Percentiles rank a stretch among this genome's conserved stretches.
phyloP scores from a whole-genome alignment of 2,888 invertebrate species.

The Diaperis boleti region DNA sequence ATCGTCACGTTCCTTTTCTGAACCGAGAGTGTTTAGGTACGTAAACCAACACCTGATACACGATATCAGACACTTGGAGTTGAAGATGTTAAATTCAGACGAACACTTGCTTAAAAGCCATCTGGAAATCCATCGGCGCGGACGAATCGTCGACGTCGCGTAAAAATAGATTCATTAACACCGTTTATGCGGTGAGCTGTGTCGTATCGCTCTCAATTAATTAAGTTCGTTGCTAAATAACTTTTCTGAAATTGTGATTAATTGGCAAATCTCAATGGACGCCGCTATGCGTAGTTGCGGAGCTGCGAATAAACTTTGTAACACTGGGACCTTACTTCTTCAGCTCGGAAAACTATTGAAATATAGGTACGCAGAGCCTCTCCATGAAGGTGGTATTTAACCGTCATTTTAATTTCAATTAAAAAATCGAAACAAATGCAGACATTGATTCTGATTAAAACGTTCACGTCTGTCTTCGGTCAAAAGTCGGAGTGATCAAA shows the following conservation, averaged over 20 bases:
- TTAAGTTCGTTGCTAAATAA: constrained; percentile 50
- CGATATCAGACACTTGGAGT: constrained; percentile 28
- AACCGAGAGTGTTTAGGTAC: constrained; percentile 22
- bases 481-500: not conserved
- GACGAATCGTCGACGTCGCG: constrained; percentile 42
- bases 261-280: constrained; percentile 50
- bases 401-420: too few species aligned
- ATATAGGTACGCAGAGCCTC: too few species aligned
- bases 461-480: not conserved
- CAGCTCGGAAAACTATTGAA: too few species aligned
- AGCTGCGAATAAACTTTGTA: too few species aligned
- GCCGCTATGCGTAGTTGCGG: constrained; percentile 8
- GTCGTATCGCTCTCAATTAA: constrained; percentile 48
- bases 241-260: constrained; percentile 51
- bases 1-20: not conserved
- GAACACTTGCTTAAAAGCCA: constrained; percentile 43
- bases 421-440: too few species aligned
- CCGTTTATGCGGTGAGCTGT: constrained; percentile 34
- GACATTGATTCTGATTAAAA: not conserved
- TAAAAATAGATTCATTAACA: constrained; percentile 49
- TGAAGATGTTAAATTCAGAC: constrained; percentile 27
- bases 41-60: constrained; percentile 34
- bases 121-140: constrained; percentile 47
- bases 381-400: too few species aligned
- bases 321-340: too few species aligned